Conservation (phyloP, 2,797 vertebrate genomes). For the Danio jaintianensis region DNA sequence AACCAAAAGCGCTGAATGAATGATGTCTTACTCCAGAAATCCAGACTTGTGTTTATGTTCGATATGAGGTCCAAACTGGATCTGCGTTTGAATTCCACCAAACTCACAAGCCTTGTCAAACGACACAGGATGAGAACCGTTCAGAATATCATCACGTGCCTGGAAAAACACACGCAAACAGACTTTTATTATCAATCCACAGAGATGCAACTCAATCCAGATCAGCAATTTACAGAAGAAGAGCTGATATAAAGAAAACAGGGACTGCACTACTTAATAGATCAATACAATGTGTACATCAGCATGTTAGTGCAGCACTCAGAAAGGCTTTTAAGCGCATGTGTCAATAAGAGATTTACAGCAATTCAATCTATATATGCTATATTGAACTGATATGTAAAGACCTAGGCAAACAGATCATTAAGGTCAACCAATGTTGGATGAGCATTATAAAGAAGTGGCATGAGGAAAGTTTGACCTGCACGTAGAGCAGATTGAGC, state of each 20-base stretch:
- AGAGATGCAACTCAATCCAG: neutral
- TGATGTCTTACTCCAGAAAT: conserved; percentile 91
- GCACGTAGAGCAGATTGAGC: conserved; percentile 96
- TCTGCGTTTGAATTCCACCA: conserved; percentile 94
- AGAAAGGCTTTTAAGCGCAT: conserved; percentile 21
- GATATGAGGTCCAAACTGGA: conserved; percentile 96
- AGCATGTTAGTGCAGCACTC: neutral
- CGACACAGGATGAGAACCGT: conserved; percentile 96
- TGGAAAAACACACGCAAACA: conserved; percentile 62
- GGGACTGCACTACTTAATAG: neutral
- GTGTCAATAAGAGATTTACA: conserved; percentile 70
- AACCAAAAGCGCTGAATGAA: neutral
- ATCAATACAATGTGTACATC: conserved; percentile 10
- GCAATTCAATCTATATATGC: conserved; percentile 73
- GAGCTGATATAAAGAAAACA: neutral
- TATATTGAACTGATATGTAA: conserved; percentile 40
- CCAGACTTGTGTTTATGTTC: conserved; percentile 97
- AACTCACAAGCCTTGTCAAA: conserved; percentile 98
- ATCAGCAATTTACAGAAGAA: conserved; percentile 13
- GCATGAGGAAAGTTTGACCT: conserved; percentile 78
- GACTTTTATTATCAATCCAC: neutral
- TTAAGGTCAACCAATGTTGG: conserved; percentile 2
- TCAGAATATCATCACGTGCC: conserved; percentile 97
- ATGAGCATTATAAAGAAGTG: neutral
- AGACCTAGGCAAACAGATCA: neutral